Evolutionary conservation across 23 tunicate species (phyloP).

Genomic region (Oikopleura albicans): DNA sequence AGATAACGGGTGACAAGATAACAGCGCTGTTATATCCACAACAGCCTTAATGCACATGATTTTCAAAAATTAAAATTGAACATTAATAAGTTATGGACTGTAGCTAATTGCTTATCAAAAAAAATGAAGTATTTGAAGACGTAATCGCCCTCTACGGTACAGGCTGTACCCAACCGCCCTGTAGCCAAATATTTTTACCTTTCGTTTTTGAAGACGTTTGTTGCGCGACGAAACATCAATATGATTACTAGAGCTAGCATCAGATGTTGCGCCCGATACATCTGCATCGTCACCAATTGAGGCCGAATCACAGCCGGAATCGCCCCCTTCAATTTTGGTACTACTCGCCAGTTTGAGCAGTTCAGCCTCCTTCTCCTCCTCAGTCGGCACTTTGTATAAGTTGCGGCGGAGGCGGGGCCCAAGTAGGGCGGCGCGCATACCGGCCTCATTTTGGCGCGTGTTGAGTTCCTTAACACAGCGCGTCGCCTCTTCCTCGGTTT

Average conservation of each 20-base stretch:
- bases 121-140: too few relatives aligned
- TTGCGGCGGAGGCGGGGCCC: slow-evolving; percentile 10
- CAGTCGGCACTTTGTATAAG: slow-evolving; percentile 8
- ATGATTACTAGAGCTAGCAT: not conserved
- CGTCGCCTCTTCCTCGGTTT: slow-evolving; percentile 15
- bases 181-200: too few relatives aligned
- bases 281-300: slow-evolving; percentile 7
- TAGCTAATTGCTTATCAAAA: too few relatives aligned
- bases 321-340: slow-evolving; percentile 12
- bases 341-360: not conserved
- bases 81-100: too few relatives aligned
- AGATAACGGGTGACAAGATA: too few relatives aligned
- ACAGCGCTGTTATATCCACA: too few relatives aligned
- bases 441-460: not conserved
- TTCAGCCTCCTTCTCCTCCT: slow-evolving; percentile 13
- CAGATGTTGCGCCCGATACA: slow-evolving; percentile 5
- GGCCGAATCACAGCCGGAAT: slow-evolving; percentile 13
- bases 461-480: slow-evolving; percentile 6
- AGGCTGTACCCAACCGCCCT: too few relatives aligned
- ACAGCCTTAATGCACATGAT: too few relatives aligned
- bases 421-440: slow-evolving; percentile 9
- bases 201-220: not conserved
- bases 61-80: too few relatives aligned
- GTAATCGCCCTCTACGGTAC: too few relatives aligned
- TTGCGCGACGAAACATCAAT: not conserved